Conservation (phyloP, 2,888 invertebrate genomes). For the Microctonus aethiopoides region DNA sequence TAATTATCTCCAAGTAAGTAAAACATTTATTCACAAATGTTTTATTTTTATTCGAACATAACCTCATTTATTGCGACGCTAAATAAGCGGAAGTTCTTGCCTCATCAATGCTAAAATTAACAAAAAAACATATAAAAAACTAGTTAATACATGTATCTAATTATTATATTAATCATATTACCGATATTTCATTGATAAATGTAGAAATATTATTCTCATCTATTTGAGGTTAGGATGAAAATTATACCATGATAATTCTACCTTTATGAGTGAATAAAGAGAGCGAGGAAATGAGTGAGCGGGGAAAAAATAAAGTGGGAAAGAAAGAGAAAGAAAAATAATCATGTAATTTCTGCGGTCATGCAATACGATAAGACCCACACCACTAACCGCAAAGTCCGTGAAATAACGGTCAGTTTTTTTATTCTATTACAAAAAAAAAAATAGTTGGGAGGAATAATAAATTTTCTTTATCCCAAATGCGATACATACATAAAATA, state of each 20-base stretch:
- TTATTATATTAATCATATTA: no score
- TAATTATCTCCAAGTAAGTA: no score
- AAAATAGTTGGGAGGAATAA: neutral
- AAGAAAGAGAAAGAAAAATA: neutral
- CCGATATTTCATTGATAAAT: neutral
- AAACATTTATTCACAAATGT: no score
- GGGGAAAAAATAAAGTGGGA: no score
- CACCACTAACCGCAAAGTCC: slow-evolving; percentile 34
- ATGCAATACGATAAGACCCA: slow-evolving; percentile 34
- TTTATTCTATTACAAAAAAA: no score
- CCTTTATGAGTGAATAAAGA: neutral
- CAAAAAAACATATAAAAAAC: no score
- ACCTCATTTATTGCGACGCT: no score
- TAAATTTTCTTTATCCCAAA: slow-evolving; percentile 14
- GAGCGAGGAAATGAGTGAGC: neutral
- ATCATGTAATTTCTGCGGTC: slow-evolving; percentile 34
- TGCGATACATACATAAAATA: neutral
- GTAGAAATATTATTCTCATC: neutral
- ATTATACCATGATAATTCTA: neutral
- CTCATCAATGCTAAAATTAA: no score
- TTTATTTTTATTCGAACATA: no score
- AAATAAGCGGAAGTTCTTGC: no score
- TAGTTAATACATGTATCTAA: no score
- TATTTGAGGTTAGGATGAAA: neutral
- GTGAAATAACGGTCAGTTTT: slow-evolving; percentile 29